Conservation (phyloP, 2,797 vertebrate genomes). For the Stomatorhinus walkeri region DNA sequence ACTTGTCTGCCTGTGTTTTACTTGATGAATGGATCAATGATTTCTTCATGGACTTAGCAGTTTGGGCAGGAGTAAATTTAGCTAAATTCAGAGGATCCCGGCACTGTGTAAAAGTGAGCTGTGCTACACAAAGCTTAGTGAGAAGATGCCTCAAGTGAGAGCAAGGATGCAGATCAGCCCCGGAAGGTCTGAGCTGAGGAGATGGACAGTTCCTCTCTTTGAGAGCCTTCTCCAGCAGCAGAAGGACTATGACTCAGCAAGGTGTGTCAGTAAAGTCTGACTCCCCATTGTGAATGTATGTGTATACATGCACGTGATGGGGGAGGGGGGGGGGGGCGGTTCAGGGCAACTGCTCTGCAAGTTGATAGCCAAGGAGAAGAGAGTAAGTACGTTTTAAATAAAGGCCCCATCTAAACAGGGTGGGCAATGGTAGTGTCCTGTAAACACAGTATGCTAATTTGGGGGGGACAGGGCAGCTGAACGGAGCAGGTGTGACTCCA, state of each 20-base stretch:
- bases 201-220: not conserved
- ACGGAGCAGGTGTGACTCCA: not conserved
- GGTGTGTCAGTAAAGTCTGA: not conserved
- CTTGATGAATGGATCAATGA: slow-evolving; percentile 11
- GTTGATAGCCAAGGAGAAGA: not conserved
- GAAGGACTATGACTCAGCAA: not conserved
- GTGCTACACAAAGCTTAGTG: not conserved
- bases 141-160: not conserved
- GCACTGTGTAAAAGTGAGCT: not conserved
- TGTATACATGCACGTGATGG: not conserved
- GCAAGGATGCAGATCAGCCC: not conserved
- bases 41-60: not conserved
- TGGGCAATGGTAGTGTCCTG: not conserved
- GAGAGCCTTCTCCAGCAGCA: not conserved
- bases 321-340: not conserved
- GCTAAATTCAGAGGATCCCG: not conserved
- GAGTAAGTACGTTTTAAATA: not conserved
- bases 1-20: slow-evolving; percentile 12
- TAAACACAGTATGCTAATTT: not conserved
- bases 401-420: not conserved
- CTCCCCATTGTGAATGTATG: not conserved
- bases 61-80: not conserved
- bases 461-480: not conserved
- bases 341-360: not conserved
- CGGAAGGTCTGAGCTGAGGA: not conserved